Base-by-base conservation (phyloP, 2,797 vertebrate species). In the Stomatorhinus walkeri region DNA sequence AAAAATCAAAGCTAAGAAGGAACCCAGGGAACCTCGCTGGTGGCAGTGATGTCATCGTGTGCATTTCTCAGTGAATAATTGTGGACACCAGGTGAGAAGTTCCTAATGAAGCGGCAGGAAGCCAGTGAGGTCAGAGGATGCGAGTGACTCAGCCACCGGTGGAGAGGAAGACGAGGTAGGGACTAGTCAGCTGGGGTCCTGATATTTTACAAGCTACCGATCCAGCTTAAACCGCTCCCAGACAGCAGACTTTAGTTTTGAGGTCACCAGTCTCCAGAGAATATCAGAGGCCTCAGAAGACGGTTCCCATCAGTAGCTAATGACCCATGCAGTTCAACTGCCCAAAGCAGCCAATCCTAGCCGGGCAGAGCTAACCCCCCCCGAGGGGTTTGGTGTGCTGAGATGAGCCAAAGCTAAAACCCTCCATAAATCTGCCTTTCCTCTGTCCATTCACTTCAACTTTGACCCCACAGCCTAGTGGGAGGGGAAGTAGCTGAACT, bases 321-420 rank as follows among this genome's bases (percentile, higher is more conserved):
- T 87, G 88, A 89, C 88, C 88, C 59, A 28, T 89, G 84, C 68
- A 61, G 68, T 87, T 87, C 64, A 89, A 83, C 81, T 89, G 52
- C 83, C 51, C 40, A 12, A 48, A 87, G 56, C 56, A 87, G 19
- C 59, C 59, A 48, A 24, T 68, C 59, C 59, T 32, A 22, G 56
- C 2, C 36, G 68, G 56, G 36, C 40, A 64, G 87, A 46, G 87
- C 87, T 68, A 10, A 9, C 1, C 46, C 40, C 40, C 56, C 43
- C 22, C 46, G 36, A 3, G 43, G 56, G 59, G 32, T 87, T 54
- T 24, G 19, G 36, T 48, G 6, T 48, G 59, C 87, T 87, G 86
- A n/a, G 19, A 87, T 9, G 51, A 85, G 81, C 81, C 14, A 22
- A 49, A 28, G 28, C 46, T 51, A 48, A 56, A 12, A 9, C 19